A percentile compares a stretch with the other conserved stretches of the same genome.
Evolutionary conservation across 1,140 invertebrate species (phyloP).

Genomic region (Myzus persicae): DNA sequence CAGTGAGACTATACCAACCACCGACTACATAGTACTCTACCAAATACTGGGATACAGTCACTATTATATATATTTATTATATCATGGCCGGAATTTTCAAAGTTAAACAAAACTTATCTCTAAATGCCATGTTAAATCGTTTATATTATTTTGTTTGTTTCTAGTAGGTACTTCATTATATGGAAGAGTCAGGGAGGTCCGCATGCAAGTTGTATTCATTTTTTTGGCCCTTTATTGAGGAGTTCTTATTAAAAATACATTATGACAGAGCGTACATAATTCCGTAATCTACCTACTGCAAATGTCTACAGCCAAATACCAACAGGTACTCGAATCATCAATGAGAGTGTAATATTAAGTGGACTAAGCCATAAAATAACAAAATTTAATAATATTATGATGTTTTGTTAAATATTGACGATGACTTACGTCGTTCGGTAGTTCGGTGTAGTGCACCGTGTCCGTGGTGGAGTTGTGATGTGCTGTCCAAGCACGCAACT

Average conservation of each 20-base stretch:
- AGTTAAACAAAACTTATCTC: neutral
- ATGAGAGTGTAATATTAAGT: neutral
- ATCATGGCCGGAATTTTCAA: neutral
- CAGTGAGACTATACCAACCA: neutral
- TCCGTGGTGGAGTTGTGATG: conserved; percentile 47
- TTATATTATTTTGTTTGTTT: neutral
- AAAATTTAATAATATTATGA: neutral
- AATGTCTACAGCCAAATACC: neutral
- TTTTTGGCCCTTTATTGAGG: neutral
- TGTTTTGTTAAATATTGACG: neutral
- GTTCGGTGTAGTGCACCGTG: conserved; percentile 33
- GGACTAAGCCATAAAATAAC: neutral
- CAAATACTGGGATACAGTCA: neutral
- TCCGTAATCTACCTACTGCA: neutral
- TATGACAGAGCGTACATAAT: neutral
- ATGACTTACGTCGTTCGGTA: conserved; percentile 35
- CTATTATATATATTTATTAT: neutral
- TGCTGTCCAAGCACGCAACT: conserved; percentile 35
- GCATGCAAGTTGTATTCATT: neutral
- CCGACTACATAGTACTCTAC: neutral
- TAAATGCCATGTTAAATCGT: neutral
- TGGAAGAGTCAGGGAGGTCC: neutral
- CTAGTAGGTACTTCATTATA: neutral
- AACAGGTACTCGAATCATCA: neutral
- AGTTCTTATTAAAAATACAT: neutral